Conservation (phyloP, 2,113 vertebrate species). For the Rattus rattus region DNA sequence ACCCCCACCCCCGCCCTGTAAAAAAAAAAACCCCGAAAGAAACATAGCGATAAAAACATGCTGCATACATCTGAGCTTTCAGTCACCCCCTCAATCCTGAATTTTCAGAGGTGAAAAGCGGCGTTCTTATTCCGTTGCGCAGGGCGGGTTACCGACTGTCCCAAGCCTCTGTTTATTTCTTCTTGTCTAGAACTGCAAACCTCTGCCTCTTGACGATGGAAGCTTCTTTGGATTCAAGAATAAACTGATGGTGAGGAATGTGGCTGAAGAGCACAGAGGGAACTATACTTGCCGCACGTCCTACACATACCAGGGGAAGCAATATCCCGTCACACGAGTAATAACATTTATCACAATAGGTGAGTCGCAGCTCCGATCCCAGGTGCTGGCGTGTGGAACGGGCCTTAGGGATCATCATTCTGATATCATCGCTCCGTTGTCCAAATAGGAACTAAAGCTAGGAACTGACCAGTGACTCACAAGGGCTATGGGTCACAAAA, state of each 20-base stretch:
- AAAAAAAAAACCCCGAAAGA: not conserved
- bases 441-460: not conserved
- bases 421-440: not conserved
- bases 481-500: not conserved
- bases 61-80: not conserved
- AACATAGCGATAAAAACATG: not conserved
- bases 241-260: conserved; percentile 74
- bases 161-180: not conserved
- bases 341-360: conserved; percentile 85
- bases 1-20: not conserved
- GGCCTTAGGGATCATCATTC: not conserved
- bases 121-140: not conserved
- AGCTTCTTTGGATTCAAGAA: conserved; percentile 57
- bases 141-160: not conserved
- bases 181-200: conserved; percentile 86
- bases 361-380: conserved; percentile 66
- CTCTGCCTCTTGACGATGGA: conserved; percentile 74
- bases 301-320: conserved; percentile 85
- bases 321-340: conserved; percentile 86
- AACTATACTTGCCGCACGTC: conserved; percentile 89
- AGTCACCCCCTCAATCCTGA: not conserved
- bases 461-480: not conserved
- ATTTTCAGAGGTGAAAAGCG: not conserved
- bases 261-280: conserved; percentile 81
- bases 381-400: not conserved